These are phyloP conservation scores for Tiaroga cobitis DNA, from an alignment of 2,797 vertebrate species.

Conservation along the genomic window DNA sequence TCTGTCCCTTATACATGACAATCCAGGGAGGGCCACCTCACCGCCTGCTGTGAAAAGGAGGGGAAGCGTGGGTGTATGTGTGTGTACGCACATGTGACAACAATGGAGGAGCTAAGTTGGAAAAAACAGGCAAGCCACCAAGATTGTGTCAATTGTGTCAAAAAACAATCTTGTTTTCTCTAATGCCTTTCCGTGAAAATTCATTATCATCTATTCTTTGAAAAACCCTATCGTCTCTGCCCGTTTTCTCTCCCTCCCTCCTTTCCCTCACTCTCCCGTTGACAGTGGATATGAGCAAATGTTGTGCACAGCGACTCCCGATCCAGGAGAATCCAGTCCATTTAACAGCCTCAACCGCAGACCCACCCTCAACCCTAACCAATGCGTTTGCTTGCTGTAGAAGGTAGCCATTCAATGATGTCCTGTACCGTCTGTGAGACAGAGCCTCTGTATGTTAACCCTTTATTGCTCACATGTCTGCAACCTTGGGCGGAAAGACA, in stretches of 20 bases:
- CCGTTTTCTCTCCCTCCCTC: slow-evolving; percentile 22
- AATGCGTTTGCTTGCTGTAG: slow-evolving; percentile 83
- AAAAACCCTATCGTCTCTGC: slow-evolving; percentile 20
- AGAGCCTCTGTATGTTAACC: slow-evolving; percentile 69
- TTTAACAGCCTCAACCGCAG: slow-evolving; percentile 76
- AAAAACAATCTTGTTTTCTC: slow-evolving; percentile 48
- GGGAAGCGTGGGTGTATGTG: not conserved
- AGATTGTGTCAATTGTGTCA: not conserved
- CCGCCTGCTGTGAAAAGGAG: slow-evolving; percentile 45
- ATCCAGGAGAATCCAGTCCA: slow-evolving; percentile 79
- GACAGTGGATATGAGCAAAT: slow-evolving; percentile 17
- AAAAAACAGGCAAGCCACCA: slow-evolving; percentile 17
- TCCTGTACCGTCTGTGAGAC: slow-evolving; percentile 74
- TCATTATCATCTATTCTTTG: slow-evolving; percentile 21
- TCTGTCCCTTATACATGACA: slow-evolving; percentile 27
- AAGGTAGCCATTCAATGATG: slow-evolving; percentile 81
- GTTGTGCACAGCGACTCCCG: slow-evolving; percentile 63
- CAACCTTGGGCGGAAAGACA: slow-evolving; percentile 52
- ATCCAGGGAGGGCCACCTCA: slow-evolving; percentile 18
- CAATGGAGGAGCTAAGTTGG: not conserved
- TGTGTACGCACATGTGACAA: not conserved
- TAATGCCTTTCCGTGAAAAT: slow-evolving; percentile 32
- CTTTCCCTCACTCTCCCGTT: slow-evolving; percentile 48
- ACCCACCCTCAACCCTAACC: slow-evolving; percentile 91
- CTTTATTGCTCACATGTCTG: slow-evolving; percentile 54